These are phyloP conservation scores for Lucilia sericata DNA, from an alignment of 1,140 invertebrate species.

Conservation along the genomic window DNA sequence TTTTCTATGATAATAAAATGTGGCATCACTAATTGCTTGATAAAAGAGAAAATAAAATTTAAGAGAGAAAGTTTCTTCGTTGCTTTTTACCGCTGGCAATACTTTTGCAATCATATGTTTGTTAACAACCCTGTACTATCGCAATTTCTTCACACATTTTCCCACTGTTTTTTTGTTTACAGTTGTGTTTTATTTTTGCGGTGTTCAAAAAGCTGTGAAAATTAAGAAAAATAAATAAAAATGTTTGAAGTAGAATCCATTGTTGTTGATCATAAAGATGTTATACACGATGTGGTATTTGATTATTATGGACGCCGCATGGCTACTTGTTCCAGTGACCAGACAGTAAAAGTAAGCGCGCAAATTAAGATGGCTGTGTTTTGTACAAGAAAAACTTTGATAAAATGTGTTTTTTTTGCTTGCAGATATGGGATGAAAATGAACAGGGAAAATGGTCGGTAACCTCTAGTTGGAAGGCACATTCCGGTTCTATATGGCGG, in stretches of 20 bases:
- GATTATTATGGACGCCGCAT: slow-evolving; percentile 96
- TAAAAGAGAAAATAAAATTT: not conserved
- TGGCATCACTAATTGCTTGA: not conserved
- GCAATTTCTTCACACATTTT: not conserved
- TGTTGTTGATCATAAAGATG: slow-evolving; percentile 93
- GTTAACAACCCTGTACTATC: not conserved
- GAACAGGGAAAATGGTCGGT: slow-evolving; percentile 88
- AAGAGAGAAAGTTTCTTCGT: not conserved
- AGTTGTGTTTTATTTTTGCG: not conserved
- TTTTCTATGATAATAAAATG: too few species aligned
- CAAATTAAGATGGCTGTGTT: not conserved
- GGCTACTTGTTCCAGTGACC: slow-evolving; percentile 98
- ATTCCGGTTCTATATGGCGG: slow-evolving; percentile 98
- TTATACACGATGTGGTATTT: slow-evolving; percentile 97
- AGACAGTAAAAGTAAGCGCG: slow-evolving; percentile 88
- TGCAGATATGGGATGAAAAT: slow-evolving; percentile 93
- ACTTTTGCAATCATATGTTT: not conserved
- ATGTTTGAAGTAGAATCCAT: slow-evolving; percentile 92
- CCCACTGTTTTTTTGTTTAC: slow-evolving; percentile 44
- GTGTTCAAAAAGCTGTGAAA: not conserved
- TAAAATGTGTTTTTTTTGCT: not conserved
- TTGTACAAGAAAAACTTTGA: not conserved
- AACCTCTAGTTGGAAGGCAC: slow-evolving; percentile 94
- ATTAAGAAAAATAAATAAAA: slow-evolving; percentile 37
- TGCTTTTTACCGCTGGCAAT: not conserved